Conservation (phyloP, 2,888 invertebrate species). For the Fragum sueziense region DNA sequence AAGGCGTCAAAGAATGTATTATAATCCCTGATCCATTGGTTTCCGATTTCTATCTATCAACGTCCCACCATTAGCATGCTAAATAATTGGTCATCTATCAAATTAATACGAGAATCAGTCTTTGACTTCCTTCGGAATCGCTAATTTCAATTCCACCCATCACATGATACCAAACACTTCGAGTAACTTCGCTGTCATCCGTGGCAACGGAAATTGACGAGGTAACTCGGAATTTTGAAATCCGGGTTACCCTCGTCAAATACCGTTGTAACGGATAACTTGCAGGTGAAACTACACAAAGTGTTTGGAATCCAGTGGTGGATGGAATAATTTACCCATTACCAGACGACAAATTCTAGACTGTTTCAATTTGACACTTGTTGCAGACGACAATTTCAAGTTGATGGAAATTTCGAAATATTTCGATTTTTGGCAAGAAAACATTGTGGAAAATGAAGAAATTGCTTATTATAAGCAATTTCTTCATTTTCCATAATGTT, state of each 20-base stretch:
- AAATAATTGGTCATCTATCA: neutral
- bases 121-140: no score
- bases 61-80: neutral
- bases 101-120: no score
- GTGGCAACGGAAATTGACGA: no score
- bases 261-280: no score
- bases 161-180: no score
- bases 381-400: neutral
- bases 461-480: constrained; percentile 19
- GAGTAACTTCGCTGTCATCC: no score
- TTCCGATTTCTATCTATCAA: neutral
- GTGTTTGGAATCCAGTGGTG: no score
- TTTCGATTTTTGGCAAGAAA: neutral
- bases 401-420: neutral
- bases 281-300: no score
- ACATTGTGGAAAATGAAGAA: constrained; percentile 2
- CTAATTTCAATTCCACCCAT: no score
- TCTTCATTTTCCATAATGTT: no score
- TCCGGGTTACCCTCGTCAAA: no score
- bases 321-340: neutral
- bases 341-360: neutral
- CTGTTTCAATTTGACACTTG: neutral
- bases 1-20: neutral
- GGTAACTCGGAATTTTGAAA: no score
- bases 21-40: neutral